Conservation (phyloP, 2,888 invertebrate species). For the Ellobium chinense region DNA sequence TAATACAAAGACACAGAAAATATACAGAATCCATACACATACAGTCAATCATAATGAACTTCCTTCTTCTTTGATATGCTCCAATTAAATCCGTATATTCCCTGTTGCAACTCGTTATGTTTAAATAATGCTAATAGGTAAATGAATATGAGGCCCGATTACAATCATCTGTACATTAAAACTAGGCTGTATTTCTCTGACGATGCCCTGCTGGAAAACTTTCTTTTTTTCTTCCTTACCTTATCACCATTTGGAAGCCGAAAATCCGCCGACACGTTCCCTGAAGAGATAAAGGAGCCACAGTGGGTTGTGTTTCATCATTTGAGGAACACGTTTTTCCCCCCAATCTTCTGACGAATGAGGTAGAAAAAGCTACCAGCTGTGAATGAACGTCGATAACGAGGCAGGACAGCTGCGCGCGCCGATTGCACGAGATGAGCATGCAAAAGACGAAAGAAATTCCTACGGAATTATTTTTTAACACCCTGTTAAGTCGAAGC, state of each 20-base stretch:
- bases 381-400: slow-evolving; percentile 50
- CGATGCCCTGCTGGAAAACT: too few species aligned
- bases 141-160: slow-evolving; percentile 9
- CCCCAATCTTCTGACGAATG: slow-evolving; percentile 25
- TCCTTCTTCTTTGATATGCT: too few species aligned
- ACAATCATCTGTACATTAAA: slow-evolving; percentile 16
- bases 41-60: too few species aligned
- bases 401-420: slow-evolving; percentile 52
- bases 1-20: too few species aligned
- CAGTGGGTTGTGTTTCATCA: slow-evolving; percentile 24
- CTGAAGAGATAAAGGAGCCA: not conserved
- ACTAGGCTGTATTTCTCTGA: slow-evolving; percentile 16
- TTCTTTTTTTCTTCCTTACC: too few species aligned
- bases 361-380: slow-evolving; percentile 47
- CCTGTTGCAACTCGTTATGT: too few species aligned
- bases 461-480: slow-evolving; percentile 16
- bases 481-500: slow-evolving; percentile 8
- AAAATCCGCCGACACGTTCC: slow-evolving; percentile 17
- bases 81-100: too few species aligned
- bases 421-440: slow-evolving; percentile 39
- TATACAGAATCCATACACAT: too few species aligned
- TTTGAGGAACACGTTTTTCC: slow-evolving; percentile 12
- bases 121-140: slow-evolving; percentile 35
- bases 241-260: not conserved
- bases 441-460: slow-evolving; percentile 16